phyloP scores from a whole-genome alignment of 2,888 invertebrate species.

The Enoplolaimus lenunculus region DNA sequence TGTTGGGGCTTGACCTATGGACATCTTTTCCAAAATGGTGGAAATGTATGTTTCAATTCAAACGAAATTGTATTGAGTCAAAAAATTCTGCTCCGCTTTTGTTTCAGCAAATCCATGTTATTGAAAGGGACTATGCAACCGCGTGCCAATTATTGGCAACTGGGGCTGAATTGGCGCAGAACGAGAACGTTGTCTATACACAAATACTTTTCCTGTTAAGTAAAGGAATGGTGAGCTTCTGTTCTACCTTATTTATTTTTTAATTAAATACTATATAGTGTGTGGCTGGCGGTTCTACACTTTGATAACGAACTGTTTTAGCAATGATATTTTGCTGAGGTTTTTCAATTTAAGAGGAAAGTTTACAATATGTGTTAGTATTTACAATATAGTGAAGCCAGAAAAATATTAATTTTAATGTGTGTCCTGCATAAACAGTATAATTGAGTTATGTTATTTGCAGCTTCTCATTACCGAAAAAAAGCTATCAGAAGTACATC shows the following conservation, averaged over 20 bases:
- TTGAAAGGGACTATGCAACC: constrained; percentile 73
- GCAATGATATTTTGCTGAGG: neutral
- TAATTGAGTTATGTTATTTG: constrained; percentile 37
- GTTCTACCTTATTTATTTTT: too few relatives aligned
- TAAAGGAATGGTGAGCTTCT: constrained; percentile 68
- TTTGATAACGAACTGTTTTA: too few relatives aligned
- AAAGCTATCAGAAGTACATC: constrained; percentile 77
- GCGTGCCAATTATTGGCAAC: constrained; percentile 75
- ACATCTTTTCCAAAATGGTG: too few relatives aligned
- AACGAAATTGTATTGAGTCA: neutral
- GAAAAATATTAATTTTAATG: too few relatives aligned
- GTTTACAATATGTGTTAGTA: too few relatives aligned
- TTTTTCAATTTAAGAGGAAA: constrained; percentile 14
- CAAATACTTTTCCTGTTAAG: constrained; percentile 80
- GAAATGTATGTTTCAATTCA: neutral
- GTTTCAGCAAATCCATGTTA: constrained; percentile 81
- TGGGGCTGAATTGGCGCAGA: constrained; percentile 86
- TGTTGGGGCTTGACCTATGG: too few relatives aligned
- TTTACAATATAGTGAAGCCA: too few relatives aligned
- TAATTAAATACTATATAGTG: too few relatives aligned
- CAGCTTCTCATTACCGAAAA: constrained; percentile 79
- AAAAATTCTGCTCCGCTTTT: constrained; percentile 10
- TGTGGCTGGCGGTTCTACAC: too few relatives aligned
- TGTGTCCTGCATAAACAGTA: too few relatives aligned
- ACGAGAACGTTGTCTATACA: constrained; percentile 76